Percentiles rank a stretch among this genome's conserved stretches.
These are phyloP conservation scores for Zelostemma sp. DNA, from an alignment of 1,140 invertebrate species.

Conservation along the genomic window DNA sequence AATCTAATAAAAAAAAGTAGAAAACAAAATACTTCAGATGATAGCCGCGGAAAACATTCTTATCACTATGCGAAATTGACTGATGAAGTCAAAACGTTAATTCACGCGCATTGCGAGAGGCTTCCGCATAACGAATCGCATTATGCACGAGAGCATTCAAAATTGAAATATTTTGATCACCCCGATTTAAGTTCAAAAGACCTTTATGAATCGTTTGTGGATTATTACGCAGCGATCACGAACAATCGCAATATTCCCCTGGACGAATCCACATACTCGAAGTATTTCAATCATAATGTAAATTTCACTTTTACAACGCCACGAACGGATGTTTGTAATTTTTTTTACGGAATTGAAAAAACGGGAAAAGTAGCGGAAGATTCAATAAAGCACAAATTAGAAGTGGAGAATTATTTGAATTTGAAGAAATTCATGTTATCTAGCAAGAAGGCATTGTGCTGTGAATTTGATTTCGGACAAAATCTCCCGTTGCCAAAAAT, in stretches of 20 bases:
- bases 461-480: too few relatives aligned
- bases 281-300: not conserved
- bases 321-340: not conserved
- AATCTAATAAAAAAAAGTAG: slow-evolving; percentile 5
- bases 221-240: not conserved
- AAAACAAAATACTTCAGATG: not conserved
- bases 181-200: not conserved
- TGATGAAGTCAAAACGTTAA: slow-evolving; percentile 15
- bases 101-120: slow-evolving; percentile 18
- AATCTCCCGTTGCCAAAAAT: too few relatives aligned
- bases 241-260: not conserved
- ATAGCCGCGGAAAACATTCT: slow-evolving; percentile 10
- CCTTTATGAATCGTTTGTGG: not conserved
- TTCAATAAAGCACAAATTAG: too few relatives aligned
- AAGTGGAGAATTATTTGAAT: too few relatives aligned
- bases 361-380: too few relatives aligned
- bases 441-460: too few relatives aligned
- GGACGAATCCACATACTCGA: not conserved
- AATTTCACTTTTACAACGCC: not conserved
- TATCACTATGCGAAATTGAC: slow-evolving; percentile 24
- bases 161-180: slow-evolving; percentile 10
- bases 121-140: slow-evolving; percentile 13
- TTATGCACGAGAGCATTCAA: not conserved
- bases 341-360: not conserved
- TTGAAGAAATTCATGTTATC: too few relatives aligned